These are phyloP conservation scores for Rhinichthys klamathensis DNA, from an alignment of 2,113 vertebrate genomes.

Conservation along the genomic window DNA sequence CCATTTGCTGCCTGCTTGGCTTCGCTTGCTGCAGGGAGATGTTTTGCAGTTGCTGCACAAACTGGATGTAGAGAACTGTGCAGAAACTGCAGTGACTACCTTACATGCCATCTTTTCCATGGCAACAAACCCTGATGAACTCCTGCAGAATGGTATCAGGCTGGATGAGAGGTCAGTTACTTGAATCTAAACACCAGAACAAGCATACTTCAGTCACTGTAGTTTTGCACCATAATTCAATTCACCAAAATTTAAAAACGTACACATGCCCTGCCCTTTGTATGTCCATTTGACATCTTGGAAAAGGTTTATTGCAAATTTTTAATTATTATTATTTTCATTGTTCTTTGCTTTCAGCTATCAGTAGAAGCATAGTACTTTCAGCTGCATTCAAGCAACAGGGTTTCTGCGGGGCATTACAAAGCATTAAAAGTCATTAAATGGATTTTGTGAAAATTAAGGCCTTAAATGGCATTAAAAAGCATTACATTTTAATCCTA, in stretches of 20 bases:
- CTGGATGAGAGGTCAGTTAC: conserved; percentile 80
- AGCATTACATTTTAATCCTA: too few relatives aligned
- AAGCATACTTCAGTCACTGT: not conserved
- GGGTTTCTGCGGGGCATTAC: too few relatives aligned
- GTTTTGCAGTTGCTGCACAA: conserved; percentile 87
- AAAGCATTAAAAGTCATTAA: too few relatives aligned
- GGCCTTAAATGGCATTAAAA: too few relatives aligned
- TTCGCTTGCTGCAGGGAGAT: conserved; percentile 80
- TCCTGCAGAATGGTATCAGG: conserved; percentile 73
- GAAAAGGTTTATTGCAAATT: not conserved
- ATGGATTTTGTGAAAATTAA: too few relatives aligned
- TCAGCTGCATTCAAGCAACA: too few relatives aligned
- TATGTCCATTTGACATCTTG: not conserved
- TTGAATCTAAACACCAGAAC: not conserved
- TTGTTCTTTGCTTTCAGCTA: not conserved
- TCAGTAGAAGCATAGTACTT: not conserved
- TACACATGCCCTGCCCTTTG: not conserved
- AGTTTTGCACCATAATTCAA: not conserved
- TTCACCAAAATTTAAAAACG: too few relatives aligned
- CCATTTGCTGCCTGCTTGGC: conserved; percentile 87
- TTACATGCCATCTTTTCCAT: conserved; percentile 82
- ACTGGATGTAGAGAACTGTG: conserved; percentile 92
- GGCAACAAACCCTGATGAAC: conserved; percentile 71
- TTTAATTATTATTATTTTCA: not conserved
- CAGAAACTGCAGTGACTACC: conserved; percentile 80